Evolutionary conservation across 2,888 invertebrate genomes (phyloP), one percentile per base, ranked within the genome.

Genomic region (Rhorus exstirpatorius): DNA sequence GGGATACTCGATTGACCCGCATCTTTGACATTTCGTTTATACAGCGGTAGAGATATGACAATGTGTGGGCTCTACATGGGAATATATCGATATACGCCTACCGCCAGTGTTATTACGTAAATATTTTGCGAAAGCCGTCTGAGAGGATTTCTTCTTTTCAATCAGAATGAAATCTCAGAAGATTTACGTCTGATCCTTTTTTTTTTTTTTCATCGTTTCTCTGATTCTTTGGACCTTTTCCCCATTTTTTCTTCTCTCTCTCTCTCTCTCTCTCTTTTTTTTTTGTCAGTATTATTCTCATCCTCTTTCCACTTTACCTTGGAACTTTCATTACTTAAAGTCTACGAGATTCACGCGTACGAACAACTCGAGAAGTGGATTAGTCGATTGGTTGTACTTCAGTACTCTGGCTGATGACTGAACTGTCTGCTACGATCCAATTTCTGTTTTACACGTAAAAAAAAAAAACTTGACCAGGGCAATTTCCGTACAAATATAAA

Each of bases 321-420:
- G 12, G 38, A n/a, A 61, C 53, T 63, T 53, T 70, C 77, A 70
- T 77, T 77, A 77, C 77, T 77, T 61, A 61, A 49, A 49, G 70
- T 70, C 26, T 70, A 26, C 46, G 55, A 71, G 44, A 78, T 78
- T 63, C 71, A 55, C 38, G 63, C 44, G 31, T 17, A 24, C 41
- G 12, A 26, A 14, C 12, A 58, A 41, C 41, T 8, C 68, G 70
- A 51, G 46, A 63, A 46, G 55, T 63, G n/a, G n/a, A 71, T 78
- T 63, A 21, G 63, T 31, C 46, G 63, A 78, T 78, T 71, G 71
- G 71, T 24, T 31, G 21, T 49, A 78, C 53, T 41, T 63, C 12
- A 6, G 44, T 63, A 55, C 41, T 72, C 49, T n/a, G 10, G 46
- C 31, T 49, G 26, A 17, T 24, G n/a, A 60, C 21, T 17, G 26